Evolutionary conservation across 2,888 invertebrate genomes (phyloP).

Genomic region (Glaucopsyche alexis): DNA sequence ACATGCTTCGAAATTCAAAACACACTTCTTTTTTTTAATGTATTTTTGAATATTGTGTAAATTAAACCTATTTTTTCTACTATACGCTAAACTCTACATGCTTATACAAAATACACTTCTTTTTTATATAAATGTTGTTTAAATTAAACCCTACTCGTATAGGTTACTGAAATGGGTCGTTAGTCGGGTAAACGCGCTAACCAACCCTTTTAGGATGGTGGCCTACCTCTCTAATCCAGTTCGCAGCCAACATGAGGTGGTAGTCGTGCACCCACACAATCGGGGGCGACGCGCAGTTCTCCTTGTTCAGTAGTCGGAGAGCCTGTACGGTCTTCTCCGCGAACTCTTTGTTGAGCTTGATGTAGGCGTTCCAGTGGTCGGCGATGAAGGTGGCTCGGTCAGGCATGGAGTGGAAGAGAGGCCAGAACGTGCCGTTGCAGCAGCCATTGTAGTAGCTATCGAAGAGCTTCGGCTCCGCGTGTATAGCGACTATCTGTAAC

Average conservation of each 20-base stretch:
- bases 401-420: constrained; percentile 95
- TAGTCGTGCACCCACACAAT: constrained; percentile 97
- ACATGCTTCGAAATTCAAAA: too few species aligned
- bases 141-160: too few species aligned
- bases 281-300: constrained; percentile 77
- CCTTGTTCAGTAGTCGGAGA: constrained; percentile 77
- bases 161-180: too few species aligned
- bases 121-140: too few species aligned
- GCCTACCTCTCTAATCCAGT: constrained; percentile 89
- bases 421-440: constrained; percentile 96
- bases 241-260: constrained; percentile 94
- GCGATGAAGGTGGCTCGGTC: constrained; percentile 90
- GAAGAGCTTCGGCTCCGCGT: constrained; percentile 86
- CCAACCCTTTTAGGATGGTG: too few species aligned
- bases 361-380: constrained; percentile 91
- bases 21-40: too few species aligned
- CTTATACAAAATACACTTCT: too few species aligned
- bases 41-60: too few species aligned
- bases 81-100: too few species aligned
- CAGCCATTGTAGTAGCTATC: constrained; percentile 95
- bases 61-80: too few species aligned
- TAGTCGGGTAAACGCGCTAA: too few species aligned
- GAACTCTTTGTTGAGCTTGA: constrained; percentile 89
- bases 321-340: constrained; percentile 89
- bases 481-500: constrained; percentile 88